A percentile compares a stretch with the other conserved stretches of the same genome.
phyloP scores from a whole-genome alignment of 1,140 invertebrate genomes.

The Drosophila pallidifrons region DNA sequence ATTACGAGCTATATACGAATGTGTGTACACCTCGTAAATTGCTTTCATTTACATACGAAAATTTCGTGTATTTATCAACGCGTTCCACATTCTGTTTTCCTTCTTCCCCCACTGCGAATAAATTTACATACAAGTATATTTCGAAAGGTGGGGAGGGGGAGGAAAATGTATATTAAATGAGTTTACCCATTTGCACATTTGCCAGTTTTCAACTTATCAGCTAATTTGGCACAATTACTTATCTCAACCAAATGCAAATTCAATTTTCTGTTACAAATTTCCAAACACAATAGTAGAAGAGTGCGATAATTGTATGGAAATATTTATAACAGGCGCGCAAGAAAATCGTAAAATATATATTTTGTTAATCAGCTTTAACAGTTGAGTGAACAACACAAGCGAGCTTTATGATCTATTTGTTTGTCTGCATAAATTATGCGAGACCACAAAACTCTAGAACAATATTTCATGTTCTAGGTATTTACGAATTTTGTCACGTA shows the following conservation, averaged over 20 bases:
- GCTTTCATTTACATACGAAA: not conserved
- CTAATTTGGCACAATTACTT: slow-evolving; percentile 60
- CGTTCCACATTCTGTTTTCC: slow-evolving; percentile 5
- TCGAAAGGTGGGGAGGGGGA: not conserved
- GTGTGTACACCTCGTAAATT: not conserved
- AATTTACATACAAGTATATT: slow-evolving; percentile 42
- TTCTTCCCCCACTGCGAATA: slow-evolving; percentile 7
- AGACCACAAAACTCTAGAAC: no score
- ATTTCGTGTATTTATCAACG: slow-evolving; percentile 25
- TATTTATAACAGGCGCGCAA: no score
- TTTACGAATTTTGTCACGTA: no score
- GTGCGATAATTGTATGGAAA: no score
- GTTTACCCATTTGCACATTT: slow-evolving; percentile 23
- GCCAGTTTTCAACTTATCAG: slow-evolving; percentile 16
- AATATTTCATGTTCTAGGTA: no score
- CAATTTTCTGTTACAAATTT: not conserved
- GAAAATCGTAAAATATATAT: no score
- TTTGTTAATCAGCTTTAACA: no score
- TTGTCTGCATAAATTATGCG: no score
- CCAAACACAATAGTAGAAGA: not conserved
- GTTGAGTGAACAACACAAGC: no score
- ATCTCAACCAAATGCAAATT: slow-evolving; percentile 37
- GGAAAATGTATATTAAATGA: slow-evolving; percentile 16
- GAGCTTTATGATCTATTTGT: no score
- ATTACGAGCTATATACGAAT: no score